Conservation (phyloP, 1,140 invertebrate genomes). For the Bombus terrestris region DNA sequence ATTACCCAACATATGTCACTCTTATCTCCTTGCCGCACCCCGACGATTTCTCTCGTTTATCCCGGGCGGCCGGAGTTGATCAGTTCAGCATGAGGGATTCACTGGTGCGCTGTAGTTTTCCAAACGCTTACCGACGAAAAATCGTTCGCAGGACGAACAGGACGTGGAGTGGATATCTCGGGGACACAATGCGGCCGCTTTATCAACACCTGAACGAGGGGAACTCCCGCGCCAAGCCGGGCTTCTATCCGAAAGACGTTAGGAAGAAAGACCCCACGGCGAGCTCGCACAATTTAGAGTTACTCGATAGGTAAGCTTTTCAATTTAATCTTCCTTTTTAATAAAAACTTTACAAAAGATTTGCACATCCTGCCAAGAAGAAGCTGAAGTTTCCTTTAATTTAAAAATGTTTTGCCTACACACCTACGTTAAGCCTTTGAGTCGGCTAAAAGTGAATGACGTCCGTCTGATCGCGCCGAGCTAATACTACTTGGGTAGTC, state of each 20-base stretch:
- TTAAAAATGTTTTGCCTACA: not conserved
- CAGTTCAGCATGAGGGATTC: conserved; percentile 47
- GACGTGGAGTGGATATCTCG: conserved; percentile 76
- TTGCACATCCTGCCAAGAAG: not conserved
- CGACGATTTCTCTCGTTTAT: conserved; percentile 46
- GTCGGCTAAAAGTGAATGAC: not conserved
- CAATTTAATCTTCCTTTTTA: not conserved
- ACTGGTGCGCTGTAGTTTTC: conserved; percentile 19
- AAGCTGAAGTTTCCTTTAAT: not conserved
- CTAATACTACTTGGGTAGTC: not conserved
- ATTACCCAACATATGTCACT: conserved; percentile 55
- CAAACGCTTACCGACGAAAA: conserved; percentile 42
- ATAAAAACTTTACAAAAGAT: not conserved
- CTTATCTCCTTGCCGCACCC: conserved; percentile 33
- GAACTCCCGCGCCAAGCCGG: conserved; percentile 50
- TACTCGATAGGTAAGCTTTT: conserved; percentile 45
- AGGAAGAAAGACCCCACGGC: conserved; percentile 62
- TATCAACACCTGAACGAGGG: conserved; percentile 68
- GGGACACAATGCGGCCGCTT: conserved; percentile 63
- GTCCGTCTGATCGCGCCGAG: not conserved
- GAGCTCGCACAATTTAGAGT: conserved; percentile 62
- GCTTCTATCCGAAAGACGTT: conserved; percentile 75
- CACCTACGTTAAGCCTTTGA: not conserved
- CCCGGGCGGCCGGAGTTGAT: conserved; percentile 1
- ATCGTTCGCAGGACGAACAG: conserved; percentile 66